phyloP scores from a whole-genome alignment of 1,140 invertebrate genomes.

The Anadara kagoshimensis region DNA sequence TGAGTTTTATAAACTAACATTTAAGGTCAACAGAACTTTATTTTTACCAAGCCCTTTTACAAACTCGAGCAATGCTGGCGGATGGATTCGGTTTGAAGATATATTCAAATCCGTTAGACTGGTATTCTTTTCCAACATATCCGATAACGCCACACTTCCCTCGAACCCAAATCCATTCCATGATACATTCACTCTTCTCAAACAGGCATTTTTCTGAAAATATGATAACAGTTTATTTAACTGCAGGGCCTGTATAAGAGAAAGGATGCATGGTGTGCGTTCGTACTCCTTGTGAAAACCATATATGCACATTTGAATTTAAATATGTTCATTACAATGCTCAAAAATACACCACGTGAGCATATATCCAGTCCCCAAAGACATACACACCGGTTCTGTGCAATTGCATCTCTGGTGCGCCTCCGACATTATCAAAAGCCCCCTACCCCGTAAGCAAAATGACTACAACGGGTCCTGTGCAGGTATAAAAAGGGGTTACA shows the following conservation, averaged over 20 bases:
- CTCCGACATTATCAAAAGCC: too few relatives aligned
- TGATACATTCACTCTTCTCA: constrained; percentile 51
- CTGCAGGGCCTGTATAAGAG: too few relatives aligned
- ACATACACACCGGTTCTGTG: neutral
- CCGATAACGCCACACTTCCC: constrained; percentile 58
- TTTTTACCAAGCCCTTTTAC: constrained; percentile 53
- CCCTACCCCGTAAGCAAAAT: too few relatives aligned
- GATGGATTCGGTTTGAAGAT: constrained; percentile 57
- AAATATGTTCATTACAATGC: neutral
- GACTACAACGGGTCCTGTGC: too few relatives aligned
- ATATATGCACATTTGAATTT: neutral
- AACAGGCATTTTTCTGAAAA: constrained; percentile 46
- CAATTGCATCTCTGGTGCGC: too few relatives aligned
- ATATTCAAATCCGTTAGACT: constrained; percentile 57
- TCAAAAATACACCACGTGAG: neutral
- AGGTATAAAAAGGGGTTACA: too few relatives aligned
- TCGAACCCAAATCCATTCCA: constrained; percentile 68
- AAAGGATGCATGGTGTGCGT: neutral
- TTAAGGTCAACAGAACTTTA: constrained; percentile 48
- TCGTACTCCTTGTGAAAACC: neutral
- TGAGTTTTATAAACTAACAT: constrained; percentile 31
- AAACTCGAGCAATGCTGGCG: constrained; percentile 54
- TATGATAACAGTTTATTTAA: neutral
- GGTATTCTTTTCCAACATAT: constrained; percentile 50
- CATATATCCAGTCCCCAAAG: neutral